Evolutionary conservation across 2,797 vertebrate species (phyloP).

Genomic region (Uromys caudimaculatus): DNA sequence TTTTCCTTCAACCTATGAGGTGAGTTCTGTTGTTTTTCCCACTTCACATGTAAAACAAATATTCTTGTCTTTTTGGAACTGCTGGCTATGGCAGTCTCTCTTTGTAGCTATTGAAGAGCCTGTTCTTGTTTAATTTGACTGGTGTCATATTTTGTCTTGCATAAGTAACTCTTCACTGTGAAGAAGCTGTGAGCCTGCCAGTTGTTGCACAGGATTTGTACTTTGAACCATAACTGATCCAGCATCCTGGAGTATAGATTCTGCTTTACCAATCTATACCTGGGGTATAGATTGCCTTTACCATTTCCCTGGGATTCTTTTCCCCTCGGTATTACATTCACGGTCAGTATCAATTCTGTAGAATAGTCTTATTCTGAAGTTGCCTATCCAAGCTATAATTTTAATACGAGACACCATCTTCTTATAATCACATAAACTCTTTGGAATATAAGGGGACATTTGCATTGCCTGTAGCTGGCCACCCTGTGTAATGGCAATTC

Average conservation of each 20-base stretch:
- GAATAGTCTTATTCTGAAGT: neutral
- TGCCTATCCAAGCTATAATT: neutral
- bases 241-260: neutral
- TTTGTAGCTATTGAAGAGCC: neutral
- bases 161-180: neutral
- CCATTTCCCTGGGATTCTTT: neutral
- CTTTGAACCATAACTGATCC: neutral
- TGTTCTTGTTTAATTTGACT: neutral
- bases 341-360: neutral
- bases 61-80: neutral
- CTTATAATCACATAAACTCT: constrained; percentile 14
- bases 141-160: neutral
- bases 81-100: neutral
- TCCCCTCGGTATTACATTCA: neutral
- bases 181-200: neutral
- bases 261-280: neutral
- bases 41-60: neutral
- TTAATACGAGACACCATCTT: constrained; percentile 53
- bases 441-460: neutral
- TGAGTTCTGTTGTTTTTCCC: neutral
- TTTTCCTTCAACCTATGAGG: neutral
- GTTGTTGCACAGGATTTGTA: constrained; percentile 29
- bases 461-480: constrained; percentile 3
- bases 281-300: neutral
- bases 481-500: constrained; percentile 31